phyloP scores from a whole-genome alignment of 2,888 invertebrate species.

The Cinara cedri region DNA sequence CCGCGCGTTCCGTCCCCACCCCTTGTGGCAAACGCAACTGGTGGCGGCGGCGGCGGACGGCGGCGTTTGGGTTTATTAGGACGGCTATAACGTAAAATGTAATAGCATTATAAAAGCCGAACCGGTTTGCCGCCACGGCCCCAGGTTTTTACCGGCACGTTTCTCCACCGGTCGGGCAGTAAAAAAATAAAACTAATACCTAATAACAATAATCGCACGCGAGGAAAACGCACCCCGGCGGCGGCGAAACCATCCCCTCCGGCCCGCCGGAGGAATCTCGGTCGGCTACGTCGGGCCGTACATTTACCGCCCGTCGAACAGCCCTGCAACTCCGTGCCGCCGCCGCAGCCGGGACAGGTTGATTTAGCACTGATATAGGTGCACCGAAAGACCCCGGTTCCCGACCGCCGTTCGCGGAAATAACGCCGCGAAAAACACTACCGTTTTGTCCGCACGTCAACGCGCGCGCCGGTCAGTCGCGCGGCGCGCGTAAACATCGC shows the following conservation, averaged over 20 bases:
- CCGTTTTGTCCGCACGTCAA: no score
- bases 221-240: conserved; percentile 33
- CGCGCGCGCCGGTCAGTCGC: no score
- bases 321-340: neutral
- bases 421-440: no score
- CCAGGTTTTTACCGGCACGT: conserved; percentile 17
- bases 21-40: neutral
- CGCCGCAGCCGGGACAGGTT: conserved; percentile 16
- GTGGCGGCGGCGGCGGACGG: neutral
- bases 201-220: no score
- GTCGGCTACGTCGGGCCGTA: neutral
- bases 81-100: neutral
- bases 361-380: conserved; percentile 22
- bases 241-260: conserved; percentile 12
- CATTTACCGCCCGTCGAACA: neutral
- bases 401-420: no score
- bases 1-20: neutral
- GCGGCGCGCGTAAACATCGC: no score
- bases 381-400: no score
- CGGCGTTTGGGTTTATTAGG: conserved; percentile 25
- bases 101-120: conserved; percentile 7
- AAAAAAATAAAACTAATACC: no score
- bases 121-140: conserved; percentile 41
- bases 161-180: neutral
- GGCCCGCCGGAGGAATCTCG: neutral